Conservation (phyloP, 2,797 vertebrate genomes). For the Calcarius lapponicus region DNA sequence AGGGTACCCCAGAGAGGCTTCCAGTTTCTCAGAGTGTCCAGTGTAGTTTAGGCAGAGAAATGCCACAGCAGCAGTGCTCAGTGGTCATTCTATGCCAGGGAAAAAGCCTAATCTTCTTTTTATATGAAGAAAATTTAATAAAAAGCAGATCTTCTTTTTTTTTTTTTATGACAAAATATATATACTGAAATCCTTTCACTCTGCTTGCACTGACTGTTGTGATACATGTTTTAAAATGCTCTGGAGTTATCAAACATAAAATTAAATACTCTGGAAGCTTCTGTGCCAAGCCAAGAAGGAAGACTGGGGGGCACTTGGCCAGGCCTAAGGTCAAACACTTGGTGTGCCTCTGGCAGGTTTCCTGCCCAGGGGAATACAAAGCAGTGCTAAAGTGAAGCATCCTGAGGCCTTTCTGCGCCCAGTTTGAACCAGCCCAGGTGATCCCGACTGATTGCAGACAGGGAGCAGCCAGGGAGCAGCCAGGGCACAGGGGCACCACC, state of each 20-base stretch:
- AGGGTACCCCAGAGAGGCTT: not conserved
- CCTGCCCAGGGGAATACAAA: accelerated
- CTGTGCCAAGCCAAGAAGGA: not conserved
- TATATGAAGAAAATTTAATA: not conserved
- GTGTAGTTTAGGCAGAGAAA: not conserved
- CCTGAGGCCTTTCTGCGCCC: not conserved
- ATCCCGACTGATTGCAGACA: accelerated
- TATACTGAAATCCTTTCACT: not conserved
- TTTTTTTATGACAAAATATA: not conserved
- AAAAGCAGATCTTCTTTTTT: not conserved
- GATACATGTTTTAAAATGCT: not conserved
- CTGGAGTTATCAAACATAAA: not conserved
- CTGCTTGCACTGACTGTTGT: not conserved
- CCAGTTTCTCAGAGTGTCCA: not conserved
- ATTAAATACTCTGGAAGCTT: not conserved
- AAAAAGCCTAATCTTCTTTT: not conserved
- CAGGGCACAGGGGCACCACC: not conserved
- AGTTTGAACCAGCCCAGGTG: not conserved
- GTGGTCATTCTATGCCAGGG: not conserved
- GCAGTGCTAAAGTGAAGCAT: not conserved
- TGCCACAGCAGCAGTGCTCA: not conserved
- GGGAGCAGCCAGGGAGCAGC: not conserved
- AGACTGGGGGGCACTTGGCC: not conserved
- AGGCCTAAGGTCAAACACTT: not conserved
- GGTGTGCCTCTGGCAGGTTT: not conserved